Evolutionary conservation across 2,113 vertebrate species (phyloP).

Genomic region (Hassar affinis): DNA sequence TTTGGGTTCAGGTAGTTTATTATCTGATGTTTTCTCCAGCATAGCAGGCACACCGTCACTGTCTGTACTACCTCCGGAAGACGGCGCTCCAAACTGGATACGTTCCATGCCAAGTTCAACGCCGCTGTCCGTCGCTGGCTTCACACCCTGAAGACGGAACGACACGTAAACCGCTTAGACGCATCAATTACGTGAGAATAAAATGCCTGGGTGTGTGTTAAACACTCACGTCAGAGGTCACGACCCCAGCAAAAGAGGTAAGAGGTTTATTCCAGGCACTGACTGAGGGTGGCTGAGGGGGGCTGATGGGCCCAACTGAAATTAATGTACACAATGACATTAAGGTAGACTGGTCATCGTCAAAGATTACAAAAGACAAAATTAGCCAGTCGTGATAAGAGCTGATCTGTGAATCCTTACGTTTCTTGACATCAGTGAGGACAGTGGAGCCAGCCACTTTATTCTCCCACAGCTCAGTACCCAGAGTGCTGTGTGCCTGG

Average conservation of each 20-base stretch:
- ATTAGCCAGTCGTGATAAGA: neutral
- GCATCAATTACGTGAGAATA: neutral
- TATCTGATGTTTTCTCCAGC: conserved; percentile 81
- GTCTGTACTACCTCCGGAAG: conserved; percentile 88
- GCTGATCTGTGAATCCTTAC: conserved; percentile 70
- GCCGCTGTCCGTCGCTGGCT: conserved; percentile 77
- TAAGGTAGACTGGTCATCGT: neutral
- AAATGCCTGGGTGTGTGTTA: neutral
- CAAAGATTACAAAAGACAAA: neutral
- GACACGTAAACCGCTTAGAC: neutral
- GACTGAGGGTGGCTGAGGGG: conserved; percentile 93
- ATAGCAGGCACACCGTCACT: conserved; percentile 85
- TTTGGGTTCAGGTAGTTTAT: conserved; percentile 92
- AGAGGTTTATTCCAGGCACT: conserved; percentile 99
- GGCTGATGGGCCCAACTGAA: conserved; percentile 93
- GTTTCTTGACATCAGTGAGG: conserved; percentile 89
- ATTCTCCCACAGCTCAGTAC: conserved; percentile 92
- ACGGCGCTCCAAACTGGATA: conserved; percentile 95
- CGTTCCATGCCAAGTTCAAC: conserved; percentile 89
- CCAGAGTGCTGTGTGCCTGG: conserved; percentile 78
- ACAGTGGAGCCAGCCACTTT: conserved; percentile 81
- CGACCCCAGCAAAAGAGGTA: conserved; percentile 86
- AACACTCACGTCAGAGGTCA: conserved; percentile 84
- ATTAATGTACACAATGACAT: neutral
- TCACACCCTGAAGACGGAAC: conserved; percentile 72